A percentile compares a stretch with the other conserved stretches of the same genome.
Evolutionary conservation across 2,113 vertebrate genomes (phyloP).

Genomic region (Phalacrocorax aristotelis): DNA sequence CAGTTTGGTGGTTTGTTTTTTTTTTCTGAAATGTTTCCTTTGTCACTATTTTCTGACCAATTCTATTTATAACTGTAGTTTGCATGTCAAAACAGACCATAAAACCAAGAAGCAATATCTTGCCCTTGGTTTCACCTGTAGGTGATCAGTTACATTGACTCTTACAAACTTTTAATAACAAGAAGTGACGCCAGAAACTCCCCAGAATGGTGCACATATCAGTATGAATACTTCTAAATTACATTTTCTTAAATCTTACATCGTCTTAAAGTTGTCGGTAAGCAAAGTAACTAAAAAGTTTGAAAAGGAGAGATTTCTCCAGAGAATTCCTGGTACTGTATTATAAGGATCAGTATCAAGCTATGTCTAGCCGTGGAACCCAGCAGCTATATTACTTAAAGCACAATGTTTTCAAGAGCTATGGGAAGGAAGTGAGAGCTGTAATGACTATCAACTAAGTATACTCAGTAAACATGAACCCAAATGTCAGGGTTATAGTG

Average conservation of each 20-base stretch:
- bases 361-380: not conserved
- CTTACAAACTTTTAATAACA: not conserved
- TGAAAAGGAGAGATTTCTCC: not conserved
- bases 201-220: not conserved
- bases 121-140: not conserved
- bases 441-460: not conserved
- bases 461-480: not conserved
- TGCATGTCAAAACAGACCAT: not conserved
- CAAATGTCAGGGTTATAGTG: not conserved
- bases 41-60: not conserved
- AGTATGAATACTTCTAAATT: not conserved
- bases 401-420: slow-evolving; percentile 13
- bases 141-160: not conserved
- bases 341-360: not conserved
- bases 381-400: not conserved
- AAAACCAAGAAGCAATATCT: not conserved
- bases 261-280: not conserved
- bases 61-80: not conserved
- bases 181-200: not conserved
- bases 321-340: not conserved
- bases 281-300: not conserved
- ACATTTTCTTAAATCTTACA: not conserved
- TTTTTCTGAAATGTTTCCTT: not conserved
- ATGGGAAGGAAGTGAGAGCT: slow-evolving; percentile 56
- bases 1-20: not conserved